Evolutionary conservation across 2,797 vertebrate species (phyloP).

Genomic region (Coreius guichenoti): DNA sequence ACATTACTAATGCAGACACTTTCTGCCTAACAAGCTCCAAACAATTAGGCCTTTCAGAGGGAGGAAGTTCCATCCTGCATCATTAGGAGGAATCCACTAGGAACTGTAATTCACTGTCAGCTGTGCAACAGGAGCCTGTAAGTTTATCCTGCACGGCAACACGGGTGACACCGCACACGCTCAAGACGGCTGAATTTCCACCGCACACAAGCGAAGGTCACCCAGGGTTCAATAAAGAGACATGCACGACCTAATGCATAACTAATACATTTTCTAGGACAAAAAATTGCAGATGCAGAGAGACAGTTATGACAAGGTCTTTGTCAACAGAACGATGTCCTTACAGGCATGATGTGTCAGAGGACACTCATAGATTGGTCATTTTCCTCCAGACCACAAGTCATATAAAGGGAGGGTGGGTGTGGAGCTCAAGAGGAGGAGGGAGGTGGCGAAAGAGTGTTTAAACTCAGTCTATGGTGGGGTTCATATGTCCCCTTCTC

Average conservation of each 20-base stretch:
- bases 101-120: constrained; percentile 42
- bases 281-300: constrained; percentile 30
- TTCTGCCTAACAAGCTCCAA: constrained; percentile 53
- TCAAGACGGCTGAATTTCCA: constrained; percentile 13
- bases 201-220: constrained; percentile 18
- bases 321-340: constrained; percentile 30
- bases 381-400: constrained; percentile 35
- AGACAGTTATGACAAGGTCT: constrained; percentile 40
- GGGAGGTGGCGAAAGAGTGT: background rate
- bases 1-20: constrained; percentile 45
- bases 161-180: constrained; percentile 8
- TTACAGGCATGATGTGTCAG: constrained; percentile 44
- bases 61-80: constrained; percentile 36
- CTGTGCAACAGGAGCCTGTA: constrained; percentile 32
- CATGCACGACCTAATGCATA: background rate
- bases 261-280: constrained; percentile 5
- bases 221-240: constrained; percentile 13
- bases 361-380: constrained; percentile 37
- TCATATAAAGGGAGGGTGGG: background rate
- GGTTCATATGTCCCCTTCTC: background rate
- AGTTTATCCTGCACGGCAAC: constrained; percentile 10
- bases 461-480: background rate
- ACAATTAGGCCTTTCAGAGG: constrained; percentile 54
- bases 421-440: background rate
- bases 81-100: constrained; percentile 43